Evolutionary conservation across 2,113 vertebrate species (phyloP), one percentile per base, ranked within the genome.

Genomic region (Taxidea taxus): DNA sequence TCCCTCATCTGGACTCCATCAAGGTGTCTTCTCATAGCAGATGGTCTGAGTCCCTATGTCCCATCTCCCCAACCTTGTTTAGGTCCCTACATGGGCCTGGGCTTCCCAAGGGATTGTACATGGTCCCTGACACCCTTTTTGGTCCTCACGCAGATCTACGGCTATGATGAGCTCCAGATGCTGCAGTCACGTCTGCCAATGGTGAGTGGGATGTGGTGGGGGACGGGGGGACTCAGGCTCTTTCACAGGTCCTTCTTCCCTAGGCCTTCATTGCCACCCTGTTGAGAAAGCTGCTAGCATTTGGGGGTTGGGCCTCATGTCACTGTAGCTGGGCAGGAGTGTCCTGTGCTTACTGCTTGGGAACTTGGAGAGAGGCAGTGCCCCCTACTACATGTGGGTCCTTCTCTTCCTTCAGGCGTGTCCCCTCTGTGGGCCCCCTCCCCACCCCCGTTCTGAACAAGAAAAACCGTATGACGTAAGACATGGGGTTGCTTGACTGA

Each of bases 121-220:
- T 92, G 49, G 66, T 72, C 60, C 39, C 81, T 96, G 56, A 96
- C 2, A 9, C 93, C 83, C 51, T 75, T 97, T 95, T 97, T 98
- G 97, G 91, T 97, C 96, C 97, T 98, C 84, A 98, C 99, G 98
- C 99, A 99, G 99, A 99, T 99, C 96, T 99, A 99, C 68, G 99
- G 99, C 97, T 99, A 99, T 77, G 99, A 99, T 44, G 99, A 99
- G 98, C 99, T 99, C 80, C 99, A 99, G 97, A 99, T 99, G 99
- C 99, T 99, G 92, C 99, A 99, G 94, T 99, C 99, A 90, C 99
- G 99, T 98, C 98, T 99, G 95, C 99, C 99, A 74, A 97, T 99
- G 99, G 99, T 99, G 98, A 99, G 99, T 98, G n/a, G 44, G 37
- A 5, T 44, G 3, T 58, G 87, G 6, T 16, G 9, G 64, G 51